Percentiles rank a stretch among this genome's conserved stretches.
These are phyloP conservation scores for Catocala fraxini DNA, from an alignment of 2,888 invertebrate genomes.

Conservation along the genomic window DNA sequence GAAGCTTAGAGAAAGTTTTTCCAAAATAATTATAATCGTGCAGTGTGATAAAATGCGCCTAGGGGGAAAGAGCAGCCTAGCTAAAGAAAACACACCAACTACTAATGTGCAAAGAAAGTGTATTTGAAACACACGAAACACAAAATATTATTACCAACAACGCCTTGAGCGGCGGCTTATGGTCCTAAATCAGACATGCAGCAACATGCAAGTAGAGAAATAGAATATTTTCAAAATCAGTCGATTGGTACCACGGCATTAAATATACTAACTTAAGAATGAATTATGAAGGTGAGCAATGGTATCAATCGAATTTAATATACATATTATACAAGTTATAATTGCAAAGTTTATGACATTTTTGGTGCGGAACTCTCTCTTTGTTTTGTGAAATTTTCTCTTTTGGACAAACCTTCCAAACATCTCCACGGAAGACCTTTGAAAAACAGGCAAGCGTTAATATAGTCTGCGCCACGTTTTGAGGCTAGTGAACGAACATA, in stretches of 20 bases:
- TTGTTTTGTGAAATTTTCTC: constrained; percentile 78
- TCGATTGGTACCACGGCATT: constrained; percentile 75
- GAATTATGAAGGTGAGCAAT: constrained; percentile 48
- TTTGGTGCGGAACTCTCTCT: constrained; percentile 78
- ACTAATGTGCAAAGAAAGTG: constrained; percentile 87
- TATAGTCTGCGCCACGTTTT: constrained; percentile 78
- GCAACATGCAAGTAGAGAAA: constrained; percentile 86
- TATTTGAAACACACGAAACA: constrained; percentile 76
- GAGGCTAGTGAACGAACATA: constrained; percentile 69
- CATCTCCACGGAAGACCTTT: constrained; percentile 90
- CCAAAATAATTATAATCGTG: constrained; percentile 86
- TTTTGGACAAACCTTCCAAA: constrained; percentile 89
- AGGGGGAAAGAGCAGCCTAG: constrained; percentile 86
- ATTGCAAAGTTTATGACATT: constrained; percentile 67
- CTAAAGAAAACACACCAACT: constrained; percentile 85
- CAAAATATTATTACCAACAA: constrained; percentile 81
- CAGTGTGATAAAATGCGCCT: constrained; percentile 86
- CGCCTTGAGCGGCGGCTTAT: constrained; percentile 83
- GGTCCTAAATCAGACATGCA: constrained; percentile 86
- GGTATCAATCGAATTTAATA: constrained; percentile 71
- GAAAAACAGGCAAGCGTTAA: constrained; percentile 83
- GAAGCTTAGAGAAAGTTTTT: constrained; percentile 84
- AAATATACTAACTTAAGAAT: constrained; percentile 38
- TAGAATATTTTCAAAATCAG: constrained; percentile 65
- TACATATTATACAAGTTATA: constrained; percentile 56